These are phyloP conservation scores for Acrocyrtus sp. DNA, from an alignment of 2,888 invertebrate species.

Conservation along the genomic window DNA sequence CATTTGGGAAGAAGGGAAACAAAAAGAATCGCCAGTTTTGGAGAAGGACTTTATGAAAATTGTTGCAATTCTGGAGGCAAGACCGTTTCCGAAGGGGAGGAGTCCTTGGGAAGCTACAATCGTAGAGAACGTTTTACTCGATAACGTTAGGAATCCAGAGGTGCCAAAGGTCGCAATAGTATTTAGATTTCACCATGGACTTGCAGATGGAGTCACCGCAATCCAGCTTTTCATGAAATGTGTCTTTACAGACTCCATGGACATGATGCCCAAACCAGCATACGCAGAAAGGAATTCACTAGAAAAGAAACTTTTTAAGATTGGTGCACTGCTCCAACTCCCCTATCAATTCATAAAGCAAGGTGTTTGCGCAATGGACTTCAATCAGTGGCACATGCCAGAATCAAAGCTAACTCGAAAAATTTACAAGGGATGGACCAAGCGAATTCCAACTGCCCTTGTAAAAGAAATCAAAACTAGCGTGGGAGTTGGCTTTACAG, in stretches of 20 bases:
- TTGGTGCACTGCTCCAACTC: slow-evolving; percentile 53
- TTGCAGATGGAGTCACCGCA: slow-evolving; percentile 59
- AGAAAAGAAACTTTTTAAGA: slow-evolving; percentile 44
- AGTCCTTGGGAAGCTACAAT: slow-evolving; percentile 55
- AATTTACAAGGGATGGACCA: slow-evolving; percentile 59
- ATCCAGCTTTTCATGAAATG: slow-evolving; percentile 59
- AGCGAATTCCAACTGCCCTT: slow-evolving; percentile 47
- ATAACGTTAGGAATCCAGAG: slow-evolving; percentile 38
- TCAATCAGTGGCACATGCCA: slow-evolving; percentile 60
- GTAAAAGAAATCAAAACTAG: slow-evolving; percentile 57
- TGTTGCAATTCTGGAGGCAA: slow-evolving; percentile 47
- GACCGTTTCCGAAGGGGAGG: slow-evolving; percentile 39
- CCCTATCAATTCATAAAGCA: slow-evolving; percentile 62
- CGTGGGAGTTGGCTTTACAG: slow-evolving; percentile 58
- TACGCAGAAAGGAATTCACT: slow-evolving; percentile 46
- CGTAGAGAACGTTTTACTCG: slow-evolving; percentile 40
- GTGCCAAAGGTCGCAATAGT: slow-evolving; percentile 38
- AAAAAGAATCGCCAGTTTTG: slow-evolving; percentile 17
- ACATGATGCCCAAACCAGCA: slow-evolving; percentile 55
- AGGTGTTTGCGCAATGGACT: slow-evolving; percentile 53
- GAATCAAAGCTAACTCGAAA: slow-evolving; percentile 54
- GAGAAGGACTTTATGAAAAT: slow-evolving; percentile 53
- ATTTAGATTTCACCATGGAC: slow-evolving; percentile 55
- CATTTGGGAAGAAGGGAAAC: slow-evolving; percentile 47
- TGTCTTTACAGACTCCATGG: slow-evolving; percentile 56